Base-by-base conservation (phyloP, 2,888 invertebrate genomes). In the Trisateles emortualis region DNA sequence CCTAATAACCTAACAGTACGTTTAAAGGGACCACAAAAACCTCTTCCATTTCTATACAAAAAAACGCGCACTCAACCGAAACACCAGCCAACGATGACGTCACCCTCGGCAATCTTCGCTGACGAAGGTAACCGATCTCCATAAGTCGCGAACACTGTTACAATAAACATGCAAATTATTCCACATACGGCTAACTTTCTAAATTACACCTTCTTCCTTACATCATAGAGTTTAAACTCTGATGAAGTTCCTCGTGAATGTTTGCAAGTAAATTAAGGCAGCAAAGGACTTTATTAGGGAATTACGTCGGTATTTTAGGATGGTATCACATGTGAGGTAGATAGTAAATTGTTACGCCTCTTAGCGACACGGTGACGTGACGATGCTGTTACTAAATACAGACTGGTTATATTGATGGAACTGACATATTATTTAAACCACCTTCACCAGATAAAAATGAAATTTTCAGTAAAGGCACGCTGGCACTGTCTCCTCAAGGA, bases 161-260 rank as follows among this genome's bases (percentile, higher is more conserved):
- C 52, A 48, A 38, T 48, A 49, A 62, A 62, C 49, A 63, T 52
- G 55, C 24, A 63, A 59, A 63, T 59, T 48, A 0, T 32, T 35
- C 32, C n/a, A 48, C 11, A 3, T 0, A 10, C 8, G 2, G 5
- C 8, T 33, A 32, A 36, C 29, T 29, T 24, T 2, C 13, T 16
- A 49, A 43, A 52, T 24, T 32, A 13, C 17, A 46, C 48, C 36
- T 38, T 46, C 0, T 5, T 1, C 0, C 0, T 11, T 6, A 33
- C 14, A 1, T 11, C 5, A 38, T 48, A 62, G 17, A 44, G 62
- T 54, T 17, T 14, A 17, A 32, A 29, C 33, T 62, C 33, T 11
- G 5, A 39, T 46, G 9, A 19, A 19, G 19, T 19, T 19, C 8
- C 6, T 26, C 3, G 38, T 3, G 13, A 8, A 26, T 9, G 0